Base-by-base conservation (phyloP, 2,888 invertebrate species). In the Strigamia maritima region DNA sequence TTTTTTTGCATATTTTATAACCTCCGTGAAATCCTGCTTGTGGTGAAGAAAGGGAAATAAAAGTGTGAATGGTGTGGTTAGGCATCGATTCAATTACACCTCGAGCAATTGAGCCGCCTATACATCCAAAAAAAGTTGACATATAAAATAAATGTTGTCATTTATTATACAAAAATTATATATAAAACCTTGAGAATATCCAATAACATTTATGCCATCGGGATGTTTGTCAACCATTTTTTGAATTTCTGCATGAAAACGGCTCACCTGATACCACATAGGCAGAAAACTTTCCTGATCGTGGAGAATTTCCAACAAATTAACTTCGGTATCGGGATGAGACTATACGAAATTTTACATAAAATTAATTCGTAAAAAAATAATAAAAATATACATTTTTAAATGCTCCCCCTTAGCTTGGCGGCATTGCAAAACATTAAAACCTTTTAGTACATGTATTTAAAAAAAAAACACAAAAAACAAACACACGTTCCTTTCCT, bases 321-420 rank as follows among this genome's bases (percentile, higher is more conserved):
- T 94, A 0, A 94, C 89, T 82, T 90, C 87, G 28, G 95, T 96
- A 0, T 93, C 94, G 0, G 94, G 94, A 86, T 96, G 95, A 86
- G 90, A 89, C 95, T 95, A 85, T 75, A 54, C 19, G 19, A 19
- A 19, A n/a, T 44, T 14, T 44, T 7, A 44, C 87, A 86, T 82
- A 28, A 74, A 74, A 74, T n/a, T n/a, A n/a, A n/a, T n/a, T n/a
- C n/a, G n/a, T n/a, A n/a, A n/a, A n/a, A n/a, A n/a, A n/a, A n/a
- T n/a, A n/a, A n/a, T n/a, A n/a, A 10, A 35, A 35, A 35, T 35
- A 4, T 1, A 35, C 35, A 35, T 35, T 35, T 35, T 35, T 8
- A 35, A 35, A 35, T 35, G 35, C 35, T 35, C 8, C 35, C 35
- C 35, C 35, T 35, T 6, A 1, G 35, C 35, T 35, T 35, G 6